Conservation (phyloP, 2,888 invertebrate genomes). For the Cheilosia soror region DNA sequence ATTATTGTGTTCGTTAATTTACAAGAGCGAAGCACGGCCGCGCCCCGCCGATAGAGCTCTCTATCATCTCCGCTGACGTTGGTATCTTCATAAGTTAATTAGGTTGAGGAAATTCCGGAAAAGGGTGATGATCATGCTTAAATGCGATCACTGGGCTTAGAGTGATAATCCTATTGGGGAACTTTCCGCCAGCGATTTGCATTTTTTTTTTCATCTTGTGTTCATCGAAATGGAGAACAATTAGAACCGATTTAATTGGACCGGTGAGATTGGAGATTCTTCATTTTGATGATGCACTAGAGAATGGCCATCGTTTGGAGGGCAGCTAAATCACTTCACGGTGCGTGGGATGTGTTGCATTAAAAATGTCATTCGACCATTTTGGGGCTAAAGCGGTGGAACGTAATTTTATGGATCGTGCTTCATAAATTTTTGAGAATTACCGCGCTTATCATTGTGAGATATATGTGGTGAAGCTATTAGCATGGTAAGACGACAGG, state of each 20-base stretch:
- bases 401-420: conserved; percentile 45
- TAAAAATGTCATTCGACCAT: conserved; percentile 14
- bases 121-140: conserved; percentile 34
- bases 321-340: conserved; percentile 5
- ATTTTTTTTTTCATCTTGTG: conserved; percentile 30
- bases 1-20: conserved; percentile 33
- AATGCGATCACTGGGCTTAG: conserved; percentile 44
- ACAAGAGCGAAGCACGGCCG: conserved; percentile 28
- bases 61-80: conserved; percentile 40
- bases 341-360: conserved; percentile 43
- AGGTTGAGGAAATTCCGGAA: conserved; percentile 7
- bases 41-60: conserved; percentile 20
- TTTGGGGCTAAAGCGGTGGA: conserved; percentile 18
- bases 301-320: not conserved
- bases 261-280: conserved; percentile 29
- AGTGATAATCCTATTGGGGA: conserved; percentile 13
- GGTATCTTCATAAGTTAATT: conserved; percentile 58
- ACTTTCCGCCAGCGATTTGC: conserved; percentile 32
- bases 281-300: not conserved
- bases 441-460: conserved; percentile 9
- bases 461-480: conserved; percentile 32
- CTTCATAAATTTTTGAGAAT: conserved; percentile 47
- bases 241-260: conserved; percentile 46
- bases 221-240: conserved; percentile 9
- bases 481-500: conserved; percentile 28